Conservation (phyloP, 2,888 invertebrate species). For the Thymelicus lineola region DNA sequence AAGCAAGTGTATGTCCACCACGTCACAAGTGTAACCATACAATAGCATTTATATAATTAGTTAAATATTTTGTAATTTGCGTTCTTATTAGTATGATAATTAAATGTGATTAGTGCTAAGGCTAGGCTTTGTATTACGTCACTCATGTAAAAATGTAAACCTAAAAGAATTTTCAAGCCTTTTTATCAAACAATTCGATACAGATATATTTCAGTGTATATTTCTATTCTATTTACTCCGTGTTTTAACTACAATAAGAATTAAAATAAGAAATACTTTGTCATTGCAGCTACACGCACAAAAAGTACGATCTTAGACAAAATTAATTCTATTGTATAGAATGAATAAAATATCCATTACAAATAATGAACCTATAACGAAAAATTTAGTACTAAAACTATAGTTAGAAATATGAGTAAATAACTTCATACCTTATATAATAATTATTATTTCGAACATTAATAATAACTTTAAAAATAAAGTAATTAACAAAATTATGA, state of each 20-base stretch:
- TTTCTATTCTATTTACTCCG: background rate
- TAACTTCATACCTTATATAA: background rate
- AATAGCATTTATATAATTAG: no score
- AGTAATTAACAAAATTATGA: constrained; percentile 6
- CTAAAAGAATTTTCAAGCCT: no score
- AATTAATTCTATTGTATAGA: background rate
- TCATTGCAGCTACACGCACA: background rate
- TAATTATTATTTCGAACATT: constrained; percentile 6
- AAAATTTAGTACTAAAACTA: background rate
- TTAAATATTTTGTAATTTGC: no score
- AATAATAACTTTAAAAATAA: constrained; percentile 12
- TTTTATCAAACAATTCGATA: no score
- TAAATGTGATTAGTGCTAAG: no score
- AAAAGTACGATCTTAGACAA: no score
- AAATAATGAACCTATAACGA: background rate
- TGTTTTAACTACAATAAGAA: background rate
- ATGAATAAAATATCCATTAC: background rate
- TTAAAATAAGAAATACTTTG: background rate
- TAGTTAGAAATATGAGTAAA: constrained; percentile 1
- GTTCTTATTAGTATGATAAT: no score
- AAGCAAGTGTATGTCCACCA: background rate
- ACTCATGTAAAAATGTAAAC: no score
- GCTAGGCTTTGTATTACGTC: no score
- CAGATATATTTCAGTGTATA: background rate
- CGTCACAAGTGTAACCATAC: no score